phyloP scores from a whole-genome alignment of 2,888 invertebrate genomes.

The Monopis laevigella region DNA sequence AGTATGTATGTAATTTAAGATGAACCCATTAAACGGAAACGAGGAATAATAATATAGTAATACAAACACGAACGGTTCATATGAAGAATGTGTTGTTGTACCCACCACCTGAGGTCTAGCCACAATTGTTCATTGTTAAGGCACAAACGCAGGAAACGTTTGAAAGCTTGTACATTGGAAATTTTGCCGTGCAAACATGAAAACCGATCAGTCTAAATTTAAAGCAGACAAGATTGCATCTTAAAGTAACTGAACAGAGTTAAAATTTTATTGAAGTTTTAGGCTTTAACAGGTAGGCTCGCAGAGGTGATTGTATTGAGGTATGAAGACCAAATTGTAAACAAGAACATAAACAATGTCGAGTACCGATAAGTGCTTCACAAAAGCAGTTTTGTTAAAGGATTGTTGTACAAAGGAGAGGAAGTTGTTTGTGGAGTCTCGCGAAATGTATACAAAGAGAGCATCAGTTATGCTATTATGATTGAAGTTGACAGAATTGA shows the following conservation, averaged over 20 bases:
- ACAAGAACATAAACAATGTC: conserved; percentile 44
- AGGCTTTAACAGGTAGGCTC: conserved; percentile 44
- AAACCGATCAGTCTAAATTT: too few species aligned
- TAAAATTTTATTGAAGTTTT: background rate
- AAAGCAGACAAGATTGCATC: conserved; percentile 5
- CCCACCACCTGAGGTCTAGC: background rate
- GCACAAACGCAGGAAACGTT: conserved; percentile 65
- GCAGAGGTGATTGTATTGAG: conserved; percentile 44
- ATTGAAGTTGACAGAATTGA: too few species aligned
- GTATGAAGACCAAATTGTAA: conserved; percentile 29
- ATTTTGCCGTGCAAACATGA: too few species aligned
- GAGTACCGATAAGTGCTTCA: conserved; percentile 25
- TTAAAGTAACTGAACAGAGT: background rate
- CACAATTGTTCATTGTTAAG: conserved; percentile 52
- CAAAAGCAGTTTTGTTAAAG: conserved; percentile 30
- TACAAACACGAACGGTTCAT: background rate
- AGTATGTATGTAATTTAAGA: too few species aligned
- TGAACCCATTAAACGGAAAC: too few species aligned
- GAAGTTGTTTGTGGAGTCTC: conserved; percentile 48
- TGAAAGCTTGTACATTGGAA: too few species aligned
- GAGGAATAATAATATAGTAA: background rate
- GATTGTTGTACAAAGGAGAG: conserved; percentile 41
- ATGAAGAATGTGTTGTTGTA: background rate
- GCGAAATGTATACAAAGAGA: conserved; percentile 25
- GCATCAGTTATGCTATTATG: background rate